Conservation (phyloP, 1,140 invertebrate genomes). For the Camponotus floridanus region DNA sequence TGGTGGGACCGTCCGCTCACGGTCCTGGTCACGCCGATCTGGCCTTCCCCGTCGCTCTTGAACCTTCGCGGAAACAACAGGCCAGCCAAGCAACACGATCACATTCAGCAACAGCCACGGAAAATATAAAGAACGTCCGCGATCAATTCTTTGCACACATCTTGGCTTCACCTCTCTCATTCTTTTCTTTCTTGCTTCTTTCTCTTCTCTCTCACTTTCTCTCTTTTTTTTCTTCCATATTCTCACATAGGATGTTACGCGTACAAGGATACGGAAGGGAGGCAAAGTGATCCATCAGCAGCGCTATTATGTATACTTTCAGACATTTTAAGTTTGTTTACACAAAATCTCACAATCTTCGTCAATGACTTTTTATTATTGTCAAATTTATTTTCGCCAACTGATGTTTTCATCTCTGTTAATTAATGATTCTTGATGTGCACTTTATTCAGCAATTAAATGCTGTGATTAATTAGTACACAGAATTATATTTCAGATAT, state of each 20-base stretch:
- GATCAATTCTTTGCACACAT: slow-evolving; percentile 19
- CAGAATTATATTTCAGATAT: too few species aligned
- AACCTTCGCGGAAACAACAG: slow-evolving; percentile 84
- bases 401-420: background rate
- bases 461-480: background rate
- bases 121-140: slow-evolving; percentile 58
- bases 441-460: background rate
- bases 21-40: slow-evolving; percentile 82
- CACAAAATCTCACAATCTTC: background rate
- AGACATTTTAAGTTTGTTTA: background rate
- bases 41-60: slow-evolving; percentile 85
- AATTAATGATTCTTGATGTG: background rate
- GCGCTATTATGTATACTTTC: background rate
- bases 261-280: background rate
- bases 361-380: background rate
- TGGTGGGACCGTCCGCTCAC: slow-evolving; percentile 80
- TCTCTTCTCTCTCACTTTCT: background rate
- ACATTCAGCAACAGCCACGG: slow-evolving; percentile 76
- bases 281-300: background rate
- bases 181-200: background rate
- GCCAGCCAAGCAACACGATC: slow-evolving; percentile 84
- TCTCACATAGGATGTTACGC: slow-evolving; percentile 33
- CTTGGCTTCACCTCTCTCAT: background rate
- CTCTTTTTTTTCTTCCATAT: background rate
- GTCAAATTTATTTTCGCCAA: background rate